Percentiles rank a stretch among this genome's conserved stretches.
These are phyloP conservation scores for Calyptomena viridis DNA, from an alignment of 2,113 vertebrate genomes.

Conservation along the genomic window DNA sequence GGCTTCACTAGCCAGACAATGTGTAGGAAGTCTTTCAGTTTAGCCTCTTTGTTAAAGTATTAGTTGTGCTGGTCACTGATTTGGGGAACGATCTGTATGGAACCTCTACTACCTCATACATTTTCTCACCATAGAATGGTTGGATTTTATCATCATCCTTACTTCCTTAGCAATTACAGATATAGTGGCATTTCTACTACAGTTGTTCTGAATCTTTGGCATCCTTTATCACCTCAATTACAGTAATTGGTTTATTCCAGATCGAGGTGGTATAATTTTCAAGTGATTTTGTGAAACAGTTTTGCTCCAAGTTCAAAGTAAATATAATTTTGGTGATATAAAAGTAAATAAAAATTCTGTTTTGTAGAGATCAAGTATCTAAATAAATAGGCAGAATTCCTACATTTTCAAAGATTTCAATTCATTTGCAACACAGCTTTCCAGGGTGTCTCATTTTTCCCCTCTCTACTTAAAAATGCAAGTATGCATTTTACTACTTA, in stretches of 20 bases:
- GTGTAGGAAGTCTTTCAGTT: background rate
- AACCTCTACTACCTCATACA: background rate
- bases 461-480: background rate
- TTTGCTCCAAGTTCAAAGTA: background rate
- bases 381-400: background rate
- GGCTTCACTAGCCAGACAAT: background rate
- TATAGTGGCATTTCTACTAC: background rate
- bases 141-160: background rate
- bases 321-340: background rate
- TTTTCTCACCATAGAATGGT: background rate
- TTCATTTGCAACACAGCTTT: background rate
- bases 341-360: no score
- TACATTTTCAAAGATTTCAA: background rate
- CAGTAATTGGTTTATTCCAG: background rate
- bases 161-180: background rate
- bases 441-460: background rate
- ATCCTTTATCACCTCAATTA: background rate
- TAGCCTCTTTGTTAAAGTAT: background rate
- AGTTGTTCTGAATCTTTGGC: background rate
- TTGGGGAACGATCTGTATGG: background rate
- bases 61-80: background rate
- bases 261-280: accelerated
- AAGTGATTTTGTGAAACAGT: background rate
- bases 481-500: background rate
- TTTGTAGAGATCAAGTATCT: background rate